A percentile compares a stretch with the other conserved stretches of the same genome.
phyloP scores from a whole-genome alignment of 2,113 vertebrate species.

The Lates calcarifer region DNA sequence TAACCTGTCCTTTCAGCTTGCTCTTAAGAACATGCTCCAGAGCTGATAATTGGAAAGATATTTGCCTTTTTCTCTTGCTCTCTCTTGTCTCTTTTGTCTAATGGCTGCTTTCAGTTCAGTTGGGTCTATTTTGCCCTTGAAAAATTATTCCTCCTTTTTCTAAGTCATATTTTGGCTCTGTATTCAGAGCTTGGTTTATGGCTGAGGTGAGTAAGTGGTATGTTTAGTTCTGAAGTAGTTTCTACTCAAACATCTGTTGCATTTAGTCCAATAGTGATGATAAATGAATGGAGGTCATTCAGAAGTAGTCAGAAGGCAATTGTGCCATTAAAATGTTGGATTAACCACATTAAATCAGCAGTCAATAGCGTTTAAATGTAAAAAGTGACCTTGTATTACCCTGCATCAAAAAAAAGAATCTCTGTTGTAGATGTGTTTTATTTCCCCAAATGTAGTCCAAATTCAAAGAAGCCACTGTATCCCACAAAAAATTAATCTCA shows the following conservation, averaged over 20 bases:
- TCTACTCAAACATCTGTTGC: slow-evolving; percentile 17
- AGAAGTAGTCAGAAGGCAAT: slow-evolving; percentile 24
- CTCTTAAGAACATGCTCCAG: slow-evolving; percentile 74
- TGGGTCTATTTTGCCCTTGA: slow-evolving; percentile 71
- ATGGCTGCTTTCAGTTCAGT: slow-evolving; percentile 71
- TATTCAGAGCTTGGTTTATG: slow-evolving; percentile 32
- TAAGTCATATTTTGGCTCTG: slow-evolving; percentile 58
- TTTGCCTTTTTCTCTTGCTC: slow-evolving; percentile 70
- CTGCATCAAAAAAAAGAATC: neutral
- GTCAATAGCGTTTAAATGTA: neutral
- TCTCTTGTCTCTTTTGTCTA: slow-evolving; percentile 72
- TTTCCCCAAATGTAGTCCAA: slow-evolving; percentile 2
- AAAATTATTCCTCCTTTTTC: slow-evolving; percentile 51
- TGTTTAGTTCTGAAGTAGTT: slow-evolving; percentile 32
- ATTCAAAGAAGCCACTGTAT: neutral
- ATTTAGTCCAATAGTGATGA: slow-evolving; percentile 1
- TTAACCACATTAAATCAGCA: slow-evolving; percentile 19
- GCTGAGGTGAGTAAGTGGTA: slow-evolving; percentile 55
- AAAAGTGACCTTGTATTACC: slow-evolving; percentile 5
- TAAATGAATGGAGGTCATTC: slow-evolving; percentile 20
- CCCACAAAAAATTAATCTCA: neutral
- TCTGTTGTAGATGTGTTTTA: neutral
- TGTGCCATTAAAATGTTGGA: slow-evolving; percentile 9
- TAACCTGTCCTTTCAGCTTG: slow-evolving; percentile 80
- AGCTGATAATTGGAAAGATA: slow-evolving; percentile 82